Percentiles rank a stretch among this genome's conserved stretches.
Conservation (phyloP, 37 sponge, comb jelly and placozoan species). For the Crambe crambe region DNA sequence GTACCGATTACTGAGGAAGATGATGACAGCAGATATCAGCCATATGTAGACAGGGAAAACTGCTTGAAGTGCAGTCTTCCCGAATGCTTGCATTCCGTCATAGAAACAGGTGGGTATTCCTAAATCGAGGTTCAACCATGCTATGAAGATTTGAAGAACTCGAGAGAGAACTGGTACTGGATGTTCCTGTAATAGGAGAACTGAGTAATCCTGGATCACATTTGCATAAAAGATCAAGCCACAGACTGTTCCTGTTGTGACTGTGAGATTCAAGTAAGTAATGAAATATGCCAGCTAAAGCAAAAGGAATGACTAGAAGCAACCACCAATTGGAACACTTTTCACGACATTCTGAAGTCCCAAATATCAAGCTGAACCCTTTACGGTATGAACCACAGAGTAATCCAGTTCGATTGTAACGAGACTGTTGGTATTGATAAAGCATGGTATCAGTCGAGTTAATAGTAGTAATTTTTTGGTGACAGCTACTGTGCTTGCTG, state of each 20-base stretch:
- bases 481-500: too few species aligned
- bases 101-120: conserved; percentile 37
- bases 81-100: conserved; percentile 38
- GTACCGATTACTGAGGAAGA: conserved; percentile 1
- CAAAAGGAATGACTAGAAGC: conserved; percentile 6
- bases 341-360: conserved; percentile 9
- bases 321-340: conserved; percentile 14
- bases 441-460: background rate
- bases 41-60: conserved; percentile 38
- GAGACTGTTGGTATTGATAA: conserved; percentile 32
- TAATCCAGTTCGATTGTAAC: conserved; percentile 29
- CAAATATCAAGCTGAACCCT: conserved; percentile 31
- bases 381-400: conserved; percentile 41
- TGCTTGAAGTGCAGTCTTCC: background rate
- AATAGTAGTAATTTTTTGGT: background rate
- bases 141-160: conserved; percentile 6
- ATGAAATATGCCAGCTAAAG: conserved; percentile 31
- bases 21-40: conserved; percentile 6
- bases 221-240: conserved; percentile 52
- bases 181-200: background rate
- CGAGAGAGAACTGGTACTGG: background rate
- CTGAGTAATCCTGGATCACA: conserved; percentile 9
- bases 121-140: conserved; percentile 39
- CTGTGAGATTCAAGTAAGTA: conserved; percentile 40
- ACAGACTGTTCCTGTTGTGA: conserved; percentile 40